Conservation (phyloP, 2,888 invertebrate species). For the Rhimphoctona megacephalus region DNA sequence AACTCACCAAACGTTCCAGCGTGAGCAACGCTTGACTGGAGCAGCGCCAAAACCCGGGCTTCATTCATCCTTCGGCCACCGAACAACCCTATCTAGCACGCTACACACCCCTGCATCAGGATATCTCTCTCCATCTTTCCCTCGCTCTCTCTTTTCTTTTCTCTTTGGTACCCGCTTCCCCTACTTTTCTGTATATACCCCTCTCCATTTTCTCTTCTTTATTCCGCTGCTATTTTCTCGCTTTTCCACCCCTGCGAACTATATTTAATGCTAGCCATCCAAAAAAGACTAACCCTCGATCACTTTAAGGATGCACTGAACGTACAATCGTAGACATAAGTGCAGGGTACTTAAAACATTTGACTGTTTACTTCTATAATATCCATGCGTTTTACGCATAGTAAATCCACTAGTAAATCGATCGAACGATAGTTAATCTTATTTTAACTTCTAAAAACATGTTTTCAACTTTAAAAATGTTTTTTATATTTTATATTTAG, state of each 20-base stretch:
- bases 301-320: background rate
- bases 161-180: slow-evolving; percentile 1
- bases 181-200: slow-evolving; percentile 6
- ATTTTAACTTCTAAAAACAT: background rate
- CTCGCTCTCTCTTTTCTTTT: background rate
- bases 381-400: background rate
- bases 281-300: background rate
- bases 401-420: background rate
- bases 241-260: slow-evolving; percentile 9
- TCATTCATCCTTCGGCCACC: slow-evolving; percentile 75
- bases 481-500: background rate
- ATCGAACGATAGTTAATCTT: background rate
- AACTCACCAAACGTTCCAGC: slow-evolving; percentile 47
- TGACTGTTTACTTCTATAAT: background rate
- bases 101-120: slow-evolving; percentile 24
- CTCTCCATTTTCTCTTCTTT: slow-evolving; percentile 13
- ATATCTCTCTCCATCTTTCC: background rate
- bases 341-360: background rate
- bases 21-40: slow-evolving; percentile 70
- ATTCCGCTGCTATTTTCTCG: slow-evolving; percentile 11
- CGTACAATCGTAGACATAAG: background rate
- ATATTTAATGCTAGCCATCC: background rate
- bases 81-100: slow-evolving; percentile 52
- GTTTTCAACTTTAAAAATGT: background rate
- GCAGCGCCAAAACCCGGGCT: slow-evolving; percentile 75